phyloP scores from a whole-genome alignment of 2,113 vertebrate genomes.

The Laterallus jamaicensis region DNA sequence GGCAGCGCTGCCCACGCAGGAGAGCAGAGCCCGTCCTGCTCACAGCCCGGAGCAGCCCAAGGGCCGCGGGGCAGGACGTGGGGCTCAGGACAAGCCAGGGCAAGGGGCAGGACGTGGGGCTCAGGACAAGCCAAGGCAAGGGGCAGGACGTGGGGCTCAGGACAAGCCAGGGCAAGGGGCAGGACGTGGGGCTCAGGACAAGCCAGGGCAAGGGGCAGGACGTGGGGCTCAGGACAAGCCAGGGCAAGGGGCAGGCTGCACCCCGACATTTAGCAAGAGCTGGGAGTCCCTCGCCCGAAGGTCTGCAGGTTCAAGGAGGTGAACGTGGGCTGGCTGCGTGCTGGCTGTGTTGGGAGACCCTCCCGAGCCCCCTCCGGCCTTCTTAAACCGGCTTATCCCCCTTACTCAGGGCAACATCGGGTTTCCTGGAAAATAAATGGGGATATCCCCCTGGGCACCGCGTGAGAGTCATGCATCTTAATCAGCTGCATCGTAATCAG shows the following conservation, averaged over 20 bases:
- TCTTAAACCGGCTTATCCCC: neutral
- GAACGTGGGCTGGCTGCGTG: too few relatives aligned
- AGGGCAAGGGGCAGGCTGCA: neutral
- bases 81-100: neutral
- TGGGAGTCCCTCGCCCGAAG: neutral
- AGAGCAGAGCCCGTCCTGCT: neutral
- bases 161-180: neutral
- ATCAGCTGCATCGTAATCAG: neutral
- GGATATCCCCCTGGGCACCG: neutral
- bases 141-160: neutral
- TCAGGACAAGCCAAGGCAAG: too few relatives aligned
- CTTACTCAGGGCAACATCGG: neutral
- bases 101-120: neutral
- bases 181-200: neutral
- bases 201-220: neutral
- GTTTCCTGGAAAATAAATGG: neutral
- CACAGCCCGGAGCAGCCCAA: neutral
- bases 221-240: neutral
- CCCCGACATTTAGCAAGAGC: neutral
- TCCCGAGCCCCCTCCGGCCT: neutral
- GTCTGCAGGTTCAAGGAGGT: neutral
- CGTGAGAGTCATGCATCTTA: neutral
- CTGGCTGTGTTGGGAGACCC: rapidly evolving
- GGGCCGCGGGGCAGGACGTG: neutral
- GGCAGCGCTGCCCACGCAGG: neutral